phyloP scores from a whole-genome alignment of 2,888 invertebrate species.

The Eupithecia abbreviata region DNA sequence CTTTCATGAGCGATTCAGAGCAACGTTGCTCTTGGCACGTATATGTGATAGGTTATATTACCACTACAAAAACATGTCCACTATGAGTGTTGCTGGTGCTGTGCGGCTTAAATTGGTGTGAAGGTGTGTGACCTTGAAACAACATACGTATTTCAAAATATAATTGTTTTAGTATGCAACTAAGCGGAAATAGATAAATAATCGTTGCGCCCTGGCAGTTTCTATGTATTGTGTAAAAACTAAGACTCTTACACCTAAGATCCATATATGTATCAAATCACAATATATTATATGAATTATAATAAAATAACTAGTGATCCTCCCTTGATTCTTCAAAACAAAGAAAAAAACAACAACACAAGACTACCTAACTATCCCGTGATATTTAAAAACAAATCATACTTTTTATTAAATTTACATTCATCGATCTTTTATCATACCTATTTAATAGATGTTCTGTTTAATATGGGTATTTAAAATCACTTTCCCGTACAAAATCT shows the following conservation, averaged over 20 bases:
- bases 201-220: too few relatives aligned
- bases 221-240: too few relatives aligned
- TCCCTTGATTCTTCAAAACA: too few relatives aligned
- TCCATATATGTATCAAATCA: too few relatives aligned
- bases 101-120: background rate
- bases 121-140: background rate
- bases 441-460: background rate
- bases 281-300: too few relatives aligned
- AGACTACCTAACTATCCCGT: too few relatives aligned
- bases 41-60: background rate
- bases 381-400: too few relatives aligned
- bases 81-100: background rate
- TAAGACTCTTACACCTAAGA: too few relatives aligned
- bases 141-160: background rate
- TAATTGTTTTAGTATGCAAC: background rate
- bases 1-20: constrained; percentile 12
- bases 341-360: too few relatives aligned
- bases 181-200: too few relatives aligned
- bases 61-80: background rate
- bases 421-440: background rate
- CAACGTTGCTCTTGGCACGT: constrained; percentile 2
- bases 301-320: too few relatives aligned
- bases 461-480: background rate
- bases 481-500: background rate
- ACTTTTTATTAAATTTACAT: background rate